These are phyloP conservation scores for Drosophila flavopinicola DNA, from an alignment of 2,888 invertebrate species.

Conservation along the genomic window DNA sequence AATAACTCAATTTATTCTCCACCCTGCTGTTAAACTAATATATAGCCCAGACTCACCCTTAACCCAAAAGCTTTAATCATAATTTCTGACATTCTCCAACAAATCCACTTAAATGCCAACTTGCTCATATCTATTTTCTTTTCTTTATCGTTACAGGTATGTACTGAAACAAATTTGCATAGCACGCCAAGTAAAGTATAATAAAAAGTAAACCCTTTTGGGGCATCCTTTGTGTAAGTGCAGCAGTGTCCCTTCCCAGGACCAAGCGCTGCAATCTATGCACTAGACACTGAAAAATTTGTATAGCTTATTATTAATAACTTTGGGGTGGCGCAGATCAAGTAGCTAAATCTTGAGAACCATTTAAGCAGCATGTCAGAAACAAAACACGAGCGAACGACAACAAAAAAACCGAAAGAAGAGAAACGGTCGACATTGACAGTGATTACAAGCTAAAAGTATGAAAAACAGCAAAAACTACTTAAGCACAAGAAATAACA, in stretches of 20 bases:
- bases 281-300: constrained; percentile 75
- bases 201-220: constrained; percentile 41
- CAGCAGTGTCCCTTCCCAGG: constrained; percentile 44
- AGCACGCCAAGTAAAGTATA: constrained; percentile 36
- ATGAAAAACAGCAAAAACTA: constrained; percentile 81
- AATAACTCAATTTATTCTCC: constrained; percentile 21
- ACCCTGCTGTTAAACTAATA: not conserved
- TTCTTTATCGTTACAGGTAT: constrained; percentile 70
- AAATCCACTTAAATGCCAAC: constrained; percentile 54
- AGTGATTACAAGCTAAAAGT: constrained; percentile 80
- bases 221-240: constrained; percentile 58
- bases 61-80: constrained; percentile 30
- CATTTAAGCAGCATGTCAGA: constrained; percentile 79
- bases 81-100: constrained; percentile 27
- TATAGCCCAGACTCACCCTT: constrained; percentile 6
- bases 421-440: constrained; percentile 74
- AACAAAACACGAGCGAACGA: constrained; percentile 60
- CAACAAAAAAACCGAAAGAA: constrained; percentile 4
- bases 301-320: constrained; percentile 81
- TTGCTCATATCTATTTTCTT: constrained; percentile 39
- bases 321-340: constrained; percentile 72
- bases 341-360: constrained; percentile 80
- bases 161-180: constrained; percentile 67
- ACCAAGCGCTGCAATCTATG: constrained; percentile 45
- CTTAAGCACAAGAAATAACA: constrained; percentile 80